Conservation (phyloP, 2,797 vertebrate species). For the Falco rusticolus region DNA sequence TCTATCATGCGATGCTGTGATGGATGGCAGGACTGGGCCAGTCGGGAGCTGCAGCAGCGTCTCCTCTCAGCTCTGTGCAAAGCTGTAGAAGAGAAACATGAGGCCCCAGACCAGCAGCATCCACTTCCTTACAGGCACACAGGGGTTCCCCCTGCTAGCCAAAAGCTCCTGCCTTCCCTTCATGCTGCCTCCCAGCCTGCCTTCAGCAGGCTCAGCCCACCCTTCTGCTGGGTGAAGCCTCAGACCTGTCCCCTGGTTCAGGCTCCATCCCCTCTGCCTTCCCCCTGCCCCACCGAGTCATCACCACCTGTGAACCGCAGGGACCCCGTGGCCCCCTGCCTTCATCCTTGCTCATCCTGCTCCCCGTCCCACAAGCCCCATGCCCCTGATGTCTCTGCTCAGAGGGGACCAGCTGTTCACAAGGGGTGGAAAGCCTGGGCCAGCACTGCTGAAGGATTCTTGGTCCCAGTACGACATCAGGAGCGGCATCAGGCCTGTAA, state of each 20-base stretch:
- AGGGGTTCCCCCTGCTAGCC: background rate
- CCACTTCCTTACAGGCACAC: background rate
- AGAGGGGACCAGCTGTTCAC: background rate
- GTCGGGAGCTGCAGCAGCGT: background rate
- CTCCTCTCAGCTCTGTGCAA: background rate
- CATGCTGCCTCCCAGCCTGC: background rate
- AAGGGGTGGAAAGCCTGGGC: background rate
- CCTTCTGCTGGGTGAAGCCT: background rate
- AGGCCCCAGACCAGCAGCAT: background rate
- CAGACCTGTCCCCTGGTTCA: background rate
- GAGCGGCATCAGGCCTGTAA: background rate
- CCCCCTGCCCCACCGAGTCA: background rate
- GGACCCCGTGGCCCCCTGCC: background rate
- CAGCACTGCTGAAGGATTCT: background rate
- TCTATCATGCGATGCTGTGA: fast-evolving
- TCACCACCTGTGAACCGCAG: background rate
- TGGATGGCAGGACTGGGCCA: background rate
- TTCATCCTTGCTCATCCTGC: background rate
- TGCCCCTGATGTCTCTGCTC: background rate
- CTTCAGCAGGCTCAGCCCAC: fast-evolving
- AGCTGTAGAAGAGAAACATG: background rate
- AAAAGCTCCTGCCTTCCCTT: background rate
- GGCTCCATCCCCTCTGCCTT: background rate
- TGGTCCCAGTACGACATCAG: background rate
- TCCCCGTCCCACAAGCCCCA: background rate